A percentile compares a stretch with the other conserved stretches of the same genome.
Conservation (phyloP, 2,113 vertebrate genomes). For the Rhodinocichla rosea region DNA sequence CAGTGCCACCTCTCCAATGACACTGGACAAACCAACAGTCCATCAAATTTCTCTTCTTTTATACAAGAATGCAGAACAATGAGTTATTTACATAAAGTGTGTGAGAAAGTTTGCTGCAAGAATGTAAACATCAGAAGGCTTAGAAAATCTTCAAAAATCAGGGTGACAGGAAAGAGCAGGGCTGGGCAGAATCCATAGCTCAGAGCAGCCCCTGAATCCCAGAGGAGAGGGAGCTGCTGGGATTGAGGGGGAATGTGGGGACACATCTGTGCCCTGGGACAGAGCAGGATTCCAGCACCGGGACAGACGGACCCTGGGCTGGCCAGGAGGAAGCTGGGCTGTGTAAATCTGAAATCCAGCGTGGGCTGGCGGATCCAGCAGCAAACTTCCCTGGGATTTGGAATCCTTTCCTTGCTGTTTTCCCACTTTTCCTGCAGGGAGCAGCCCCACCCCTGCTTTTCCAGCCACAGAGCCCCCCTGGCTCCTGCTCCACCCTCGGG, state of each 20-base stretch:
- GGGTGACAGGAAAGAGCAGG: not conserved
- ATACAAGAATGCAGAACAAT: too few species aligned
- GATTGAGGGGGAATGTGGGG: fast-evolving
- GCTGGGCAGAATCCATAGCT: not conserved
- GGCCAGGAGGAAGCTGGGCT: not conserved
- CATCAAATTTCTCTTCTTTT: too few species aligned
- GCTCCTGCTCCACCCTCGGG: not conserved
- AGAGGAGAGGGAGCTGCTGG: not conserved
- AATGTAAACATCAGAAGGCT: too few species aligned
- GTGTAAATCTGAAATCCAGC: not conserved
- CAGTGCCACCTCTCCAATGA: too few species aligned
- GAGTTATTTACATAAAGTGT: too few species aligned
- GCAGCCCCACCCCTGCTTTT: not conserved
- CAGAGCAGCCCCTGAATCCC: not conserved
- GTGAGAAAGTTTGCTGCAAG: too few species aligned
- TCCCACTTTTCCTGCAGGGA: not conserved
- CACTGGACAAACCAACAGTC: too few species aligned
- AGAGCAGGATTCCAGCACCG: not conserved
- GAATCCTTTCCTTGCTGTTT: not conserved
- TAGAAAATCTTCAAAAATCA: too few species aligned
- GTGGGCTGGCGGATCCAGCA: fast-evolving
- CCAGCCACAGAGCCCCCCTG: not conserved
- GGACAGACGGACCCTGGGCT: too few species aligned
- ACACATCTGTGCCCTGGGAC: not conserved
- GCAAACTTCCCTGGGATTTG: not conserved